Evolutionary conservation across 2,888 invertebrate genomes (phyloP).

Genomic region (Diaphora mendica): DNA sequence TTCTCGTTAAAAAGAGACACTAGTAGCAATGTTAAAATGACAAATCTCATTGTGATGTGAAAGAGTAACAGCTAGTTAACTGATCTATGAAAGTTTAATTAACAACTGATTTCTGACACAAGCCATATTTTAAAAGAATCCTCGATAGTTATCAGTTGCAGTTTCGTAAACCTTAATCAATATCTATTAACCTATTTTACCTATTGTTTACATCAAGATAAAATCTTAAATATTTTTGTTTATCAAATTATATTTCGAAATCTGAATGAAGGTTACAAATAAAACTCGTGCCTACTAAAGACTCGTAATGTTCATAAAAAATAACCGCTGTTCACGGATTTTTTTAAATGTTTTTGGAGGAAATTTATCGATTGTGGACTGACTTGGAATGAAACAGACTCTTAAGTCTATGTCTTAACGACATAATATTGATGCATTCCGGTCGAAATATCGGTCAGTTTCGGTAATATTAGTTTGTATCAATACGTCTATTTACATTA

Average conservation of each 20-base stretch:
- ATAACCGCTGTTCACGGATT: background rate
- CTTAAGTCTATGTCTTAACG: background rate
- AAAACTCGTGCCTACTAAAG: background rate
- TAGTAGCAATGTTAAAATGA: slow-evolving; percentile 15
- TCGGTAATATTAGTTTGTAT: too few species aligned
- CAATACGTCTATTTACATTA: too few species aligned
- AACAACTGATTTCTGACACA: slow-evolving; percentile 1
- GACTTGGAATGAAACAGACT: background rate
- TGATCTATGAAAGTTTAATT: background rate
- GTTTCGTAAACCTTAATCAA: slow-evolving; percentile 15
- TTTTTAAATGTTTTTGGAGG: background rate
- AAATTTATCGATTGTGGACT: too few species aligned
- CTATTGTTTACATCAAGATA: slow-evolving; percentile 5
- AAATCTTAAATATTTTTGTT: background rate
- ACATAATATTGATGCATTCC: background rate
- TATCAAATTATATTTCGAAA: background rate
- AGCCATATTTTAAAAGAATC: background rate
- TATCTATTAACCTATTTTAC: slow-evolving; percentile 1
- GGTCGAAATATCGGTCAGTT: too few species aligned
- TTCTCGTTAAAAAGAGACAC: slow-evolving; percentile 20
- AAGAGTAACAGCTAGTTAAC: background rate
- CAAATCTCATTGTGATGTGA: slow-evolving; percentile 31
- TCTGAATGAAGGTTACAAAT: background rate
- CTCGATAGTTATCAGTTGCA: slow-evolving; percentile 1
- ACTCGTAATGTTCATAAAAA: background rate